Evolutionary conservation across 2,113 vertebrate genomes (phyloP), one percentile per base, ranked within the genome.

Genomic region (Cyanoderma ruficeps): DNA sequence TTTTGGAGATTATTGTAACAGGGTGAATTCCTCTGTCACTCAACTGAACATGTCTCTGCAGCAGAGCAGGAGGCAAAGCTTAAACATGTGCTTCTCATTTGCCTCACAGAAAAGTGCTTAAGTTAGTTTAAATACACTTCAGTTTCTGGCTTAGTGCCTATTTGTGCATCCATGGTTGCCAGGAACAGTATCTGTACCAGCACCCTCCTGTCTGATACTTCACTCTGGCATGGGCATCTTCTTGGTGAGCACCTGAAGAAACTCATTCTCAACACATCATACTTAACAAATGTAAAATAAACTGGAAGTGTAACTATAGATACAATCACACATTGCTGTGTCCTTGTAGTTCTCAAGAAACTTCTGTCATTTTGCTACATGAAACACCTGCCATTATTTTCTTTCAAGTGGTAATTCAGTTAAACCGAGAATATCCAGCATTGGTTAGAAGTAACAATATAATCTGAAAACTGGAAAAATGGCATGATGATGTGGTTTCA

Each of bases 351-450:
- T 89, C 60, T 85, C 63, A 83, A 80, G 33, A 21, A 56, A 35
- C 53, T 72, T 79, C 41, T 87, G 30, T 22, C 10, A 4, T 60
- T 94, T 64, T 2, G 1, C 42, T 37, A 1, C 1, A 2, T 33
- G 35, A 42, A 89, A 74, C 69, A 44, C 67, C 61, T 93, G 77
- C 52, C 52, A 41, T 91, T 82, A 60, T 47, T 91, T 79, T 83
- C 85, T 93, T 95, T 95, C 68, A 92, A 88, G 72, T 89, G 70
- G 81, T 92, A 89, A 90, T 91, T 92, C 85, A 57, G 75, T 95
- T 93, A 93, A 64, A 78, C 20, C 60, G 53, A 93, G 75, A 84
- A 64, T 77, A 50, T 87, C 75, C 68, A 56, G 27, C 42, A 2
- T 28, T 76, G 67, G 35, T 86, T 91, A 88, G 71, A 83, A 91